Conservation (phyloP, 2,888 invertebrate genomes). For the Laothoe populi region DNA sequence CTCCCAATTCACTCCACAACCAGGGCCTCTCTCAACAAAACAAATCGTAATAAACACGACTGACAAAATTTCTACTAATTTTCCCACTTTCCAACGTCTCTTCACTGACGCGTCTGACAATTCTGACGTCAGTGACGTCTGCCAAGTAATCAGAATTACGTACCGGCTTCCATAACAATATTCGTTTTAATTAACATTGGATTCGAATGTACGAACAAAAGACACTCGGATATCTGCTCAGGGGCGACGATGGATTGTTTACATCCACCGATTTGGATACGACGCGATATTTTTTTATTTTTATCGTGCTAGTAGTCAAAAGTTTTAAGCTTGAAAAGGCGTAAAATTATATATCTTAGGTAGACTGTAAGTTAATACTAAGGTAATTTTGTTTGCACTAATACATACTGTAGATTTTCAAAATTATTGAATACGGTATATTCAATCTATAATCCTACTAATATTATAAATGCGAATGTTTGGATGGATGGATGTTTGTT, state of each 20-base stretch:
- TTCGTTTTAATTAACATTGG: slow-evolving; percentile 76
- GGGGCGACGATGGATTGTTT: slow-evolving; percentile 41
- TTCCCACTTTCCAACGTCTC: neutral
- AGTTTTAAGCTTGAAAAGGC: no score
- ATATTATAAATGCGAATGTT: no score
- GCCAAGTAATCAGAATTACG: slow-evolving; percentile 19
- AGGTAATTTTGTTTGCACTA: no score
- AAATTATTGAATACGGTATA: no score
- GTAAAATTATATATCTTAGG: no score
- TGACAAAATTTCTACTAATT: slow-evolving; percentile 7
- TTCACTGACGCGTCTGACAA: neutral
- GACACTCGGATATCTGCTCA: slow-evolving; percentile 64
- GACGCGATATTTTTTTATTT: slow-evolving; percentile 34
- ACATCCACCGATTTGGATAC: slow-evolving; percentile 44
- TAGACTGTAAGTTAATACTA: no score
- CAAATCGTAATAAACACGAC: slow-evolving; percentile 9
- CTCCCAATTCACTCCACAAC: no score
- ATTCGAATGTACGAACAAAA: slow-evolving; percentile 67
- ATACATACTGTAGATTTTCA: no score
- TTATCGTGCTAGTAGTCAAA: no score
- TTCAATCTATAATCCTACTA: no score
- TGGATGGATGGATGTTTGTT: no score
- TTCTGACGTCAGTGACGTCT: slow-evolving; percentile 16
- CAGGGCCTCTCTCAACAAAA: neutral
- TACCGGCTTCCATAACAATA: slow-evolving; percentile 51